phyloP scores from a whole-genome alignment of 2,113 vertebrate species.

The Cyanoderma ruficeps region DNA sequence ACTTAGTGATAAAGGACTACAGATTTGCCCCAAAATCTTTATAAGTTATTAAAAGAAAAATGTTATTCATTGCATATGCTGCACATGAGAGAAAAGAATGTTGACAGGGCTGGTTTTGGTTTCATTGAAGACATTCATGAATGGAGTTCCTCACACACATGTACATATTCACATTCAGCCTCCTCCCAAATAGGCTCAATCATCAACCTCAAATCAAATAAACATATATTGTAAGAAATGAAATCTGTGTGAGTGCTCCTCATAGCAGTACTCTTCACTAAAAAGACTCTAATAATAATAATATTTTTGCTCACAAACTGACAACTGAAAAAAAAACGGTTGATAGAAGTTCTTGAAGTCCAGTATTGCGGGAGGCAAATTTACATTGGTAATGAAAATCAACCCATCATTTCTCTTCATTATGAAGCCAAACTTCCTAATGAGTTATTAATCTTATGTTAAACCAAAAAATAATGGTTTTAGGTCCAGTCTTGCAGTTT shows the following conservation, averaged over 20 bases:
- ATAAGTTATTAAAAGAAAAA: slow-evolving; percentile 5
- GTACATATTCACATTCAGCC: neutral
- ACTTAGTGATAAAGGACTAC: neutral
- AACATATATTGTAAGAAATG: neutral
- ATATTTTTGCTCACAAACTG: neutral
- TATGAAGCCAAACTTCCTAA: neutral
- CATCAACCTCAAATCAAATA: neutral
- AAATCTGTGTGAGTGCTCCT: neutral
- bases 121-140: neutral
- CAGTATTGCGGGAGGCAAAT: neutral
- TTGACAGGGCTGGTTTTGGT: neutral
- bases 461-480: neutral
- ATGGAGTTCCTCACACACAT: neutral
- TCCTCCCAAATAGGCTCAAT: neutral
- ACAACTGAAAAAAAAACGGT: neutral
- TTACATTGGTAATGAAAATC: neutral
- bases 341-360: neutral
- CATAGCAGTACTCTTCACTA: neutral
- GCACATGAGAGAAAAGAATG: neutral
- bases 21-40: neutral
- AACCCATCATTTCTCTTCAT: neutral
- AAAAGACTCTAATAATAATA: neutral
- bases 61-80: neutral
- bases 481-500: neutral
- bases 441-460: neutral